phyloP scores from a whole-genome alignment of 2,888 invertebrate genomes.

The Imbricaverruca yamaguchii region DNA sequence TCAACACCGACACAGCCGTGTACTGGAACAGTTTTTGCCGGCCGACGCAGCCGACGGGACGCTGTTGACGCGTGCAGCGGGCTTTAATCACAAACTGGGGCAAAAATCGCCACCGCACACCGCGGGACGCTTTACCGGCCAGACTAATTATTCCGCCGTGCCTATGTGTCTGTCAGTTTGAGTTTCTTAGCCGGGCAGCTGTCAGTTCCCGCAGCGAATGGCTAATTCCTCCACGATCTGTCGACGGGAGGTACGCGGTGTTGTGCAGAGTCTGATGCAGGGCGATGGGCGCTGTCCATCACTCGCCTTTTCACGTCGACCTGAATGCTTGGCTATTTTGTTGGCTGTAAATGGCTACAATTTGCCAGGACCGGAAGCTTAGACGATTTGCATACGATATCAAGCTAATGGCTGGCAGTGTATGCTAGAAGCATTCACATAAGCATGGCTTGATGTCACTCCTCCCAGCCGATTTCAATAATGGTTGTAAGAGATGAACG shows the following conservation, averaged over 20 bases:
- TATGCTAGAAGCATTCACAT: too few relatives aligned
- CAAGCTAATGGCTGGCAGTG: background rate
- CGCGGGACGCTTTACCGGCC: background rate
- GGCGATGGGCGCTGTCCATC: background rate
- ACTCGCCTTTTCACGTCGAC: background rate
- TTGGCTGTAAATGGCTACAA: too few relatives aligned
- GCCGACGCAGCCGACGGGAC: background rate
- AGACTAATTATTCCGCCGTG: constrained; percentile 2
- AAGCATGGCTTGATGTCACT: too few relatives aligned
- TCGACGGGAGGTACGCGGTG: background rate
- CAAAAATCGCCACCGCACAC: background rate
- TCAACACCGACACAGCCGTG: too few relatives aligned
- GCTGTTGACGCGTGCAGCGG: background rate
- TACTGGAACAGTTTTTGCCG: background rate
- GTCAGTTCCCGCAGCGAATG: background rate
- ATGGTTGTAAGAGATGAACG: too few relatives aligned
- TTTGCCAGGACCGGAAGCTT: too few relatives aligned
- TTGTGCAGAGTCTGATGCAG: background rate
- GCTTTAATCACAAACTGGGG: constrained; percentile 1
- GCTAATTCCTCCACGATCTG: background rate
- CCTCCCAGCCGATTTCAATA: too few relatives aligned
- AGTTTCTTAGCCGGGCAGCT: background rate
- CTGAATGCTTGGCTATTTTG: too few relatives aligned
- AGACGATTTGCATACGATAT: background rate
- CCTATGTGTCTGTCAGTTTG: background rate